These are phyloP conservation scores for Cerastis leucographa DNA, from an alignment of 2,888 invertebrate genomes.

Conservation along the genomic window DNA sequence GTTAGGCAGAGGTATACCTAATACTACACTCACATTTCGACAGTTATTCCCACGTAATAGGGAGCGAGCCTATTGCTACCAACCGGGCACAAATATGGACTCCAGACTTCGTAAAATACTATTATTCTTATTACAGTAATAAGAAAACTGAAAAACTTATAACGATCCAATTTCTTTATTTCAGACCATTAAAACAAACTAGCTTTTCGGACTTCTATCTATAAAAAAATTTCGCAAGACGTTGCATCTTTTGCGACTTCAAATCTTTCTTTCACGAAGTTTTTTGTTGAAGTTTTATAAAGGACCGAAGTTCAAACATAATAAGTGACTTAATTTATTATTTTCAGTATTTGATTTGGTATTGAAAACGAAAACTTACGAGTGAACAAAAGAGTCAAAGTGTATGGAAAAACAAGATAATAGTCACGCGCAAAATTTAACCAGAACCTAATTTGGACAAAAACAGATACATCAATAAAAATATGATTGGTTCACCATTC, in stretches of 20 bases:
- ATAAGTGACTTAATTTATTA: not conserved
- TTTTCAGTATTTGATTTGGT: not conserved
- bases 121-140: not conserved
- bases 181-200: constrained; percentile 22
- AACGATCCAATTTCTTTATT: constrained; percentile 32
- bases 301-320: constrained; percentile 21
- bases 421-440: not conserved
- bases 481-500: not conserved
- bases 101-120: too few relatives aligned
- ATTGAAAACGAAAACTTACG: not conserved
- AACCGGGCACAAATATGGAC: too few relatives aligned
- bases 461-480: not conserved
- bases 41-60: too few relatives aligned
- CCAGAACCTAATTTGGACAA: not conserved
- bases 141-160: constrained; percentile 43
- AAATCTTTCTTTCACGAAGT: constrained; percentile 7
- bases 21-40: too few relatives aligned
- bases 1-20: too few relatives aligned
- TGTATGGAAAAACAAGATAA: not conserved
- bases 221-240: constrained; percentile 26
- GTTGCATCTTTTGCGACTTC: constrained; percentile 24
- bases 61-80: too few relatives aligned
- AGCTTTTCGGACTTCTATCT: constrained; percentile 30
- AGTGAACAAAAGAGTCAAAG: not conserved
- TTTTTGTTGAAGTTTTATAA: constrained; percentile 9